Evolutionary conservation across 2,113 vertebrate genomes (phyloP).

Genomic region (Brachyhypopomus gauderio): DNA sequence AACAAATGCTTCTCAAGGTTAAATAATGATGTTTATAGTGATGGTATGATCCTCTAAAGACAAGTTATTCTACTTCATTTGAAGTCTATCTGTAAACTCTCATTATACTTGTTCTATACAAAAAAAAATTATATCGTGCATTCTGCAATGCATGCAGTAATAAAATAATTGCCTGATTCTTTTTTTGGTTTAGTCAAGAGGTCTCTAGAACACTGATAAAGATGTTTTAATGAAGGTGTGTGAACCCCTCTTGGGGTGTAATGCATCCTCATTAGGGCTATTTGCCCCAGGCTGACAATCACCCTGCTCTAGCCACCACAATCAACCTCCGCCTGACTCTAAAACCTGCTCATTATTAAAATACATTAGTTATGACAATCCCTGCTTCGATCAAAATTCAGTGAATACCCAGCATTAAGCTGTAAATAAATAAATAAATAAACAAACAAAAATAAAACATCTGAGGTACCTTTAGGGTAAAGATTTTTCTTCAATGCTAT

Average conservation of each 20-base stretch:
- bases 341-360: constrained; percentile 64
- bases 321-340: constrained; percentile 48
- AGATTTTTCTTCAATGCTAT: constrained; percentile 64
- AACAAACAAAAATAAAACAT: constrained; percentile 56
- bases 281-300: constrained; percentile 48
- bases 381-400: constrained; percentile 57
- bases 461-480: constrained; percentile 53
- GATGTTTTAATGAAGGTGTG: constrained; percentile 38
- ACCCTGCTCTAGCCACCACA: constrained; percentile 33
- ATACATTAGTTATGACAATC: constrained; percentile 69
- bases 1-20: neutral
- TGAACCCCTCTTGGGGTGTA: constrained; percentile 38
- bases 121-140: constrained; percentile 8
- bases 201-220: constrained; percentile 23
- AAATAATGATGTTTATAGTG: neutral
- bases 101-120: constrained; percentile 8
- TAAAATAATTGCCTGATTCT: constrained; percentile 22
- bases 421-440: constrained; percentile 67
- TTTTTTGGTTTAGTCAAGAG: constrained; percentile 36
- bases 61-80: neutral
- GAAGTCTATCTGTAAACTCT: neutral
- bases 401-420: constrained; percentile 64
- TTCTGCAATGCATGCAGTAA: constrained; percentile 17
- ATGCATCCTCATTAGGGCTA: constrained; percentile 44
- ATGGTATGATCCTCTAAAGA: neutral